phyloP scores from a whole-genome alignment of 2,888 invertebrate genomes.

The Brenthis hecate region DNA sequence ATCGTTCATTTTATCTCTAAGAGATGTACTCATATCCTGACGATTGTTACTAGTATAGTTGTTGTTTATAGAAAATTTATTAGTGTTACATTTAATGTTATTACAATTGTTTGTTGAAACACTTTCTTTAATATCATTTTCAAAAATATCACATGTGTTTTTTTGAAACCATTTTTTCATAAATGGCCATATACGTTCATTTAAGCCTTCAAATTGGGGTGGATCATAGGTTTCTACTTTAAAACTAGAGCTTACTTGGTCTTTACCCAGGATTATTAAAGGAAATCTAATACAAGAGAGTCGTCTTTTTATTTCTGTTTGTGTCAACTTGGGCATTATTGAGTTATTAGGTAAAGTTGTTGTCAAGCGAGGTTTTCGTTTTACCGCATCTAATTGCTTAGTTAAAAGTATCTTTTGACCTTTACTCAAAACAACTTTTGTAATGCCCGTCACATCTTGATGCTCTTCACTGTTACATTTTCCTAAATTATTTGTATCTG shows the following conservation, averaged over 20 bases:
- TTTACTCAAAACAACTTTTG: conserved; percentile 51
- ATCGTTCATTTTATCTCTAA: conserved; percentile 1
- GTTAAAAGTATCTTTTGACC: conserved; percentile 37
- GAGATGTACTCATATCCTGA: neutral
- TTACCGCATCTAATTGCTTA: conserved; percentile 37
- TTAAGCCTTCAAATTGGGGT: conserved; percentile 61
- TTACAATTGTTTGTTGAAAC: neutral
- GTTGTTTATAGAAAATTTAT: neutral
- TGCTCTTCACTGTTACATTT: neutral
- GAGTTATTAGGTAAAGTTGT: conserved; percentile 47
- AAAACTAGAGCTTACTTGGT: conserved; percentile 57
- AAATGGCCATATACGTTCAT: conserved; percentile 68
- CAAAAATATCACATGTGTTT: conserved; percentile 28
- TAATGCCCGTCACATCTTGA: conserved; percentile 48
- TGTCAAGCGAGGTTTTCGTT: conserved; percentile 47
- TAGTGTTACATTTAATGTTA: neutral
- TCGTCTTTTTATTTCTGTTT: conserved; percentile 59
- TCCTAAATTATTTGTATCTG: neutral
- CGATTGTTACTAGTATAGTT: neutral
- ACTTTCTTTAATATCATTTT: neutral
- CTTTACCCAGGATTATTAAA: conserved; percentile 61
- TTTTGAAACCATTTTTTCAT: conserved; percentile 58
- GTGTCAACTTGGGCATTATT: conserved; percentile 52
- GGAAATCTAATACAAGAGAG: conserved; percentile 60
- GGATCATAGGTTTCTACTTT: conserved; percentile 50